Conservation (phyloP, 2,113 vertebrate species). For the Hoplias malabaricus region DNA sequence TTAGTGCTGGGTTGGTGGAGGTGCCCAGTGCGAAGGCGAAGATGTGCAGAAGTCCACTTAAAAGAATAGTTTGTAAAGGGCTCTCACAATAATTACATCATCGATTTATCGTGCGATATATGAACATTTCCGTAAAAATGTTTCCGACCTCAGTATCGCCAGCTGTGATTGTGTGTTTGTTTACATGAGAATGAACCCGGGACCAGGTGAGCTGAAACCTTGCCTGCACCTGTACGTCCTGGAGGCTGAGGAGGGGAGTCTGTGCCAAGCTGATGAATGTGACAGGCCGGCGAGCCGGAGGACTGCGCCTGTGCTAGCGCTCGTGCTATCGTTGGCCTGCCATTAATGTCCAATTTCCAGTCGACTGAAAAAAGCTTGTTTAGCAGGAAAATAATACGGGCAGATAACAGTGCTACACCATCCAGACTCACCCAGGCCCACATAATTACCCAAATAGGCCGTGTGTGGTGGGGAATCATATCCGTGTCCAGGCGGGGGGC, state of each 20-base stretch:
- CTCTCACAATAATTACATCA: no score
- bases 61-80: no score
- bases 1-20: neutral
- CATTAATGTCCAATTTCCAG: conserved; percentile 79
- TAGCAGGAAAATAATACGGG: conserved; percentile 72
- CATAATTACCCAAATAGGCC: conserved; percentile 78
- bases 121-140: no score
- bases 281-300: conserved; percentile 37
- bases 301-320: conserved; percentile 61
- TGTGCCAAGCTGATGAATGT: conserved; percentile 27
- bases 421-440: conserved; percentile 67
- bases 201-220: no score
- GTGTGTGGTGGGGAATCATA: conserved; percentile 71
- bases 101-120: no score
- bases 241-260: neutral
- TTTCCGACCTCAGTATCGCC: no score
- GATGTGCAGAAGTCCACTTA: no score
- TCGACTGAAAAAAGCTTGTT: conserved; percentile 58
- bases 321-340: conserved; percentile 67
- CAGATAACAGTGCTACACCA: conserved; percentile 72
- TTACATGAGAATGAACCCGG: neutral
- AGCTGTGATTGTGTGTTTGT: neutral
- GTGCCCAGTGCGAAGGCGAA: neutral
- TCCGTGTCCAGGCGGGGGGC: conserved; percentile 70
- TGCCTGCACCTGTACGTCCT: no score